phyloP scores from a whole-genome alignment of 2,888 invertebrate genomes.

The Hylaea fasciaria region DNA sequence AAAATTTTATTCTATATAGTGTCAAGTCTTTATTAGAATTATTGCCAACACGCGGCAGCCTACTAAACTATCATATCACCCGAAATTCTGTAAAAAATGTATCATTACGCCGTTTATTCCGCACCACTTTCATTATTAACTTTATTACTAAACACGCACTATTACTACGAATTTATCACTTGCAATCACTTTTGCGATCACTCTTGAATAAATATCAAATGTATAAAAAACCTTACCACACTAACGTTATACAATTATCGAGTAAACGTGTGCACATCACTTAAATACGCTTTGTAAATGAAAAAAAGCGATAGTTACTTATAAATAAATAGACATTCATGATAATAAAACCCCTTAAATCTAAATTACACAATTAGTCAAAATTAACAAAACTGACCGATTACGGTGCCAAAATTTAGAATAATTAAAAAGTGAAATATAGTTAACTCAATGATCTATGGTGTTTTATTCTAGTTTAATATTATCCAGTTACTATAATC shows the following conservation, averaged over 20 bases:
- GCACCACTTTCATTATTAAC: slow-evolving; percentile 67
- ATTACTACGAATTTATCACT: slow-evolving; percentile 78
- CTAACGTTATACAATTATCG: slow-evolving; percentile 76
- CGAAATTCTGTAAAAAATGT: slow-evolving; percentile 44
- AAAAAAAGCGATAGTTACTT: slow-evolving; percentile 73
- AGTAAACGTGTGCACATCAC: slow-evolving; percentile 75
- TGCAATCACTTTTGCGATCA: slow-evolving; percentile 82
- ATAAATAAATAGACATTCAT: slow-evolving; percentile 81
- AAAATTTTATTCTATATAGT: slow-evolving; percentile 72
- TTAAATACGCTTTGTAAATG: slow-evolving; percentile 74
- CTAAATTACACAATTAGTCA: slow-evolving; percentile 68
- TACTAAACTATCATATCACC: slow-evolving; percentile 59
- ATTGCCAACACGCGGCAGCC: slow-evolving; percentile 68
- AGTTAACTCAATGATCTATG: slow-evolving; percentile 67
- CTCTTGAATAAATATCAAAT: slow-evolving; percentile 81
- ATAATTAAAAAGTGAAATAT: slow-evolving; percentile 11
- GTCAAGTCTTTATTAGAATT: slow-evolving; percentile 80
- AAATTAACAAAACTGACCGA: slow-evolving; percentile 53
- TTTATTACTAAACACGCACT: slow-evolving; percentile 74
- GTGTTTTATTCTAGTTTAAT: slow-evolving; percentile 39
- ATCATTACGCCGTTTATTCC: slow-evolving; percentile 67
- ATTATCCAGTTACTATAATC: slow-evolving; percentile 47
- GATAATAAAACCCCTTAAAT: slow-evolving; percentile 75
- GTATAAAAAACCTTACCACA: slow-evolving; percentile 80
- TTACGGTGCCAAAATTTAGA: slow-evolving; percentile 30